These are phyloP conservation scores for Caretta caretta DNA, from an alignment of 2,113 vertebrate genomes.

Conservation along the genomic window DNA sequence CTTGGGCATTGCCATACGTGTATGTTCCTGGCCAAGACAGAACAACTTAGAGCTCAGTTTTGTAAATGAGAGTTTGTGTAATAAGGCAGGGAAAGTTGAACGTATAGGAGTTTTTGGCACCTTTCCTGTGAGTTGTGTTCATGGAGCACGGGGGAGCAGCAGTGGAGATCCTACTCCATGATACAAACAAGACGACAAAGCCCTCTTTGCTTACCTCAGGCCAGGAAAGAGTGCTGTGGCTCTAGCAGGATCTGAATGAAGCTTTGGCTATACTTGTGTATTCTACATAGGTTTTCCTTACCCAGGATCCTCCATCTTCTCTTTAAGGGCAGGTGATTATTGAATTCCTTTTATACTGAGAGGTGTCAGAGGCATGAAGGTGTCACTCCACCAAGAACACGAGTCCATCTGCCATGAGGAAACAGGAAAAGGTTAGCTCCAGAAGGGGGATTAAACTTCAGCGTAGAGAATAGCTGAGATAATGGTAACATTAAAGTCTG, in stretches of 20 bases:
- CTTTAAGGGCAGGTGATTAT: not conserved
- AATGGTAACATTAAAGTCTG: not conserved
- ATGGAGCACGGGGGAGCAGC: not conserved
- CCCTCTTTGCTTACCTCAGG: not conserved
- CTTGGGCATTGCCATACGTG: accelerated
- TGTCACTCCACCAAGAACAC: not conserved
- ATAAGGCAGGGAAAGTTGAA: not conserved
- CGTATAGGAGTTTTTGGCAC: not conserved
- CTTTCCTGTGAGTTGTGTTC: not conserved
- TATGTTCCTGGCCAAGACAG: not conserved
- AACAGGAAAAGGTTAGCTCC: not conserved
- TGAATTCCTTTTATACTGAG: not conserved
- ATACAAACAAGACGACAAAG: not conserved
- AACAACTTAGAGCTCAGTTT: not conserved
- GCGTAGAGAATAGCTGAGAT: not conserved
- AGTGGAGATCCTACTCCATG: not conserved
- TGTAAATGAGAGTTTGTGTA: not conserved
- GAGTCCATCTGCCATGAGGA: not conserved
- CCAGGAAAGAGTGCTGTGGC: not conserved
- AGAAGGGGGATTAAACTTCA: not conserved
- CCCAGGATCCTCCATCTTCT: not conserved
- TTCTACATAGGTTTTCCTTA: not conserved
- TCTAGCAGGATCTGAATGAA: not conserved
- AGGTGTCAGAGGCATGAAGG: not conserved
- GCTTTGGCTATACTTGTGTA: not conserved